Base-by-base conservation (phyloP, 2,113 vertebrate species). In the Columba janthina region DNA sequence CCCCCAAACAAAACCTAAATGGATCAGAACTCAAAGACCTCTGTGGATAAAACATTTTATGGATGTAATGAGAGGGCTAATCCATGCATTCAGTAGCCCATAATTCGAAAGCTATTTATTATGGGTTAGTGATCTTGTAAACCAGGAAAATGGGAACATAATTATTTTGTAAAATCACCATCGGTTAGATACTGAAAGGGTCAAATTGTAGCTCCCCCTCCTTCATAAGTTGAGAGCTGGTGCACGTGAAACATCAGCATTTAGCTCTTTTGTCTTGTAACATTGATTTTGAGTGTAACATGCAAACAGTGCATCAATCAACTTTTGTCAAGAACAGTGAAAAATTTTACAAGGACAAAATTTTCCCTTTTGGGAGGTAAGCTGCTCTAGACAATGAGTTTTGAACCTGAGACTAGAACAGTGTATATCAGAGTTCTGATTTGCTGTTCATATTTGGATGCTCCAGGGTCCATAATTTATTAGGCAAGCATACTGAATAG, bases 41-140 rank as follows among this genome's bases (percentile, higher is more conserved):
- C 51, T 70, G 9, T 53, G 34, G 38, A 31, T 44, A 94, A 94
- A 88, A 78, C 50, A 80, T 94, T 95, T 91, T 88, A 73, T 83
- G 94, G 95, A 92, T 78, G 24, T 65, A 93, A 79, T 65, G 86
- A 93, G 61, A 73, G 92, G 89, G 91, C 80, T 93, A 42, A 14
- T 86, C 42, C 92, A 72, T 93, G 84, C 73, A 78, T 97, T 97
- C 78, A 80, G 42, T 42, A 85, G 51, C 72, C 95, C 66, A 75
- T 93, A 11, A 97, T 96, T 96, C 95, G 83, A 95, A 86, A 95
- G 79, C 10, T 38, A 69, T 94, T 97, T 95, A 80, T 90, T 94
- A 79, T 19, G 78, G 46, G 79, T 96, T 96, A 94, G 88, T 95
- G 91, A 89, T 93, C 95, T 93, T 96, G 80, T 96, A 97, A 97